Evolutionary conservation across 2,888 invertebrate genomes (phyloP), one percentile per base, ranked within the genome.

Genomic region (Xanthorhoe designata): DNA sequence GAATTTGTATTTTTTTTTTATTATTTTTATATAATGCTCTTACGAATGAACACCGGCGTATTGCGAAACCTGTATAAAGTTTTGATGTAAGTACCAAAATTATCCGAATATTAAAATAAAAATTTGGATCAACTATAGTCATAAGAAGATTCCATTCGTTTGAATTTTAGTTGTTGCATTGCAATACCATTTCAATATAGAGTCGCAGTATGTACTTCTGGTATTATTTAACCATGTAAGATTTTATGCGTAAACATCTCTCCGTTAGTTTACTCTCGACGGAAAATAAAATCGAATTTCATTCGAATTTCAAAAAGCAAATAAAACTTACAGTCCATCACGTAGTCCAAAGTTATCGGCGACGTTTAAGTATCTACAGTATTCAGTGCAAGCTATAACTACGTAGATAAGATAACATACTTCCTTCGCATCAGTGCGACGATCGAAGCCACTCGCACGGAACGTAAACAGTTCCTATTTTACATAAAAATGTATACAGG

Each of bases 271-370:
- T 42, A 13, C 8, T 7, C 32, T 7, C 45, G n/a, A 38, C 56
- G 52, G 32, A 8, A 52, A 58, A 53, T n/a, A 17, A n/a, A n/a
- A 8, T 35, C 8, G 32, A 4, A 17, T 38, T n/a, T n/a, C 42
- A 42, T 56, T n/a, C 17, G 47, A 42, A 18, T 54, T 60, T 19
- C 32, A 17, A 35, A 54, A 65, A 32, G 19, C n/a, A 66, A 55
- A 55, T 61, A 63, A 32, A 70, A 75, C 75, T 74, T 50, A 76
- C 75, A 55, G 62, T 76, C 75, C 76, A 76, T 75, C 54, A 56
- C 53, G 49, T 53, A 49, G 18, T 49, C 55, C 49, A 54, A 64
- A 49, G 56, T 60, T 45, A 64, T 68, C 53, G 50, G 64, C 50
- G 62, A n/a, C 29, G 52, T 38, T 9, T 51, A 56, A 52, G 29